Conservation (phyloP, 30 jellyfish, hydroid and myxozoan species). For the Turritopsis rubra region DNA sequence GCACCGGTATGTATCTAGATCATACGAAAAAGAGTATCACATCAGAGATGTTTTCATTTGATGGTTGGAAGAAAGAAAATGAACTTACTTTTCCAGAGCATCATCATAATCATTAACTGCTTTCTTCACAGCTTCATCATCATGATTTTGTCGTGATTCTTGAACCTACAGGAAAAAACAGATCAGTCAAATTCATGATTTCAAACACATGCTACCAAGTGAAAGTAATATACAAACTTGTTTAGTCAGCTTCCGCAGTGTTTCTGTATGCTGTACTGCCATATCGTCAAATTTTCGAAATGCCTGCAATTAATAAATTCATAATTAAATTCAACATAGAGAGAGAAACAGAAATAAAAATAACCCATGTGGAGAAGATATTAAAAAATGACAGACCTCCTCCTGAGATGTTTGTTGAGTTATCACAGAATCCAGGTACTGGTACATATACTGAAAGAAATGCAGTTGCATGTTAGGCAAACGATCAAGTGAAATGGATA, state of each 20-base stretch:
- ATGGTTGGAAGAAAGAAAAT: neutral
- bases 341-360: neutral
- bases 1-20: slow-evolving; percentile 76
- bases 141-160: slow-evolving; percentile 84
- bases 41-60: neutral
- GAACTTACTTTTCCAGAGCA: slow-evolving; percentile 65
- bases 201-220: too few relatives aligned
- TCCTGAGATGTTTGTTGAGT: slow-evolving; percentile 94
- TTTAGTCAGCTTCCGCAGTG: slow-evolving; percentile 74
- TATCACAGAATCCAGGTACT: slow-evolving; percentile 80
- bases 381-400: slow-evolving; percentile 38
- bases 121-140: slow-evolving; percentile 77
- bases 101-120: slow-evolving; percentile 96
- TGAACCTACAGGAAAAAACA: slow-evolving; percentile 45
- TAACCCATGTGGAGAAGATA: neutral
- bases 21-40: neutral
- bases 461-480: neutral
- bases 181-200: neutral
- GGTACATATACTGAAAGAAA: slow-evolving; percentile 54
- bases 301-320: slow-evolving; percentile 45
- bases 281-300: slow-evolving; percentile 91
- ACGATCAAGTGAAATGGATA: too few relatives aligned
- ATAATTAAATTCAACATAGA: neutral
- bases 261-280: slow-evolving; percentile 86
- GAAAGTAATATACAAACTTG: slow-evolving; percentile 65